A percentile compares a stretch with the other conserved stretches of the same genome.
phyloP scores from a whole-genome alignment of 2,797 vertebrate species.

The Pseudocheirus occidentalis region DNA sequence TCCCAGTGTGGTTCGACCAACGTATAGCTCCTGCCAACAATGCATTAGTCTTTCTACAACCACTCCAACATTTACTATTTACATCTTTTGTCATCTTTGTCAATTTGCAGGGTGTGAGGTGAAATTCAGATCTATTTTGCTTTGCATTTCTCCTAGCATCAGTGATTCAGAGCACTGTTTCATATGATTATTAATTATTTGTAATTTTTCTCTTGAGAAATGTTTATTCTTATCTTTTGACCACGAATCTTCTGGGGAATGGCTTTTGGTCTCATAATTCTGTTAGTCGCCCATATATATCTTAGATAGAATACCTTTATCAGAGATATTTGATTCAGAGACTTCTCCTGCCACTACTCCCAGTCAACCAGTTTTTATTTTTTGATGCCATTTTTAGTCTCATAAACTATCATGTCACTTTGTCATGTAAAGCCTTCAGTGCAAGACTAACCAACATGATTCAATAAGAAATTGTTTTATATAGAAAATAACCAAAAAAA shows the following conservation, averaged over 20 bases:
- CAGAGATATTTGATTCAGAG: not conserved
- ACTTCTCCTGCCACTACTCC: too few relatives aligned
- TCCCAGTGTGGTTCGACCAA: not conserved
- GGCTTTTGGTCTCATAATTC: not conserved
- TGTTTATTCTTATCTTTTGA: not conserved
- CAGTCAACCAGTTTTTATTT: not conserved
- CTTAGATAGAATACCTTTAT: not conserved
- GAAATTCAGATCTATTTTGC: not conserved
- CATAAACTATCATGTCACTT: slow-evolving; percentile 5
- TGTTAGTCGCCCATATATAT: too few relatives aligned
- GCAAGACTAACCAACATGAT: slow-evolving; percentile 18
- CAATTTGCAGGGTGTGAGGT: not conserved
- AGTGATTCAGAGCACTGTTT: not conserved
- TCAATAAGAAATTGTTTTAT: not conserved
- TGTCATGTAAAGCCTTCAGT: not conserved
- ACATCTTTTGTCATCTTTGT: not conserved
- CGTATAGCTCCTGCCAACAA: not conserved
- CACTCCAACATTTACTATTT: not conserved
- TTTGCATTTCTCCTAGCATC: not conserved
- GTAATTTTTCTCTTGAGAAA: not conserved
- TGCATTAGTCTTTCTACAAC: not conserved
- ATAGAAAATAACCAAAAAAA: not conserved
- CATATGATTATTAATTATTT: not conserved
- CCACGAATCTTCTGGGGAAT: not conserved
- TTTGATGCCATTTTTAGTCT: not conserved